Conservation (phyloP, 2,113 vertebrate species). For the Microtus richardsoni region DNA sequence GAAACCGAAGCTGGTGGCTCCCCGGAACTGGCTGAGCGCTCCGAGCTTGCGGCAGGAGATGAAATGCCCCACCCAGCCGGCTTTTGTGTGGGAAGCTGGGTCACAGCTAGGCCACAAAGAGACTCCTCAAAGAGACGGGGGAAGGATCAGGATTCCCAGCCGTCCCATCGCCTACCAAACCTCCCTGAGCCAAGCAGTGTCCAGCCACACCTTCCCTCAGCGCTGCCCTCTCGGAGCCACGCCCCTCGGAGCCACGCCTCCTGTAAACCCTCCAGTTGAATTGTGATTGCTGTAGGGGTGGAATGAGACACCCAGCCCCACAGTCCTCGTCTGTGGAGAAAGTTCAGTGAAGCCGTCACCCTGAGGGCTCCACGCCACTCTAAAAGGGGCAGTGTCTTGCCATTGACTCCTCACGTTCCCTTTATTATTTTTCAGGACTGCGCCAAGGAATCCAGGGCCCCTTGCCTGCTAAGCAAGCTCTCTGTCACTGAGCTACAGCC, state of each 20-base stretch:
- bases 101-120: background rate
- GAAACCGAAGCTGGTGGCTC: background rate
- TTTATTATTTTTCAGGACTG: background rate
- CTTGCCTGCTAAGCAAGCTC: no score
- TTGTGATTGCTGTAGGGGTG: background rate
- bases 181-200: background rate
- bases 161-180: background rate
- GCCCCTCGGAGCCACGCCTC: background rate
- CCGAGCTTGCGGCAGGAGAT: fast-evolving
- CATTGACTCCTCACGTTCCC: background rate
- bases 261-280: background rate
- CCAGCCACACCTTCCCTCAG: background rate
- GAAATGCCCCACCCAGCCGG: background rate
- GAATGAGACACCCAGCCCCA: background rate
- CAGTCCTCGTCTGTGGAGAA: background rate
- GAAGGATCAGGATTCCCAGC: background rate
- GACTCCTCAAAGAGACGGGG: background rate
- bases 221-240: background rate
- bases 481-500: background rate
- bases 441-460: background rate
- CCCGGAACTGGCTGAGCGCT: background rate
- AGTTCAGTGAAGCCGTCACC: background rate
- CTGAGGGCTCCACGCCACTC: background rate
- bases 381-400: background rate
- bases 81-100: background rate